Percentiles rank a stretch among this genome's conserved stretches.
Evolutionary conservation across 2,888 invertebrate genomes (phyloP).

Genomic region (Hetaerina titia): DNA sequence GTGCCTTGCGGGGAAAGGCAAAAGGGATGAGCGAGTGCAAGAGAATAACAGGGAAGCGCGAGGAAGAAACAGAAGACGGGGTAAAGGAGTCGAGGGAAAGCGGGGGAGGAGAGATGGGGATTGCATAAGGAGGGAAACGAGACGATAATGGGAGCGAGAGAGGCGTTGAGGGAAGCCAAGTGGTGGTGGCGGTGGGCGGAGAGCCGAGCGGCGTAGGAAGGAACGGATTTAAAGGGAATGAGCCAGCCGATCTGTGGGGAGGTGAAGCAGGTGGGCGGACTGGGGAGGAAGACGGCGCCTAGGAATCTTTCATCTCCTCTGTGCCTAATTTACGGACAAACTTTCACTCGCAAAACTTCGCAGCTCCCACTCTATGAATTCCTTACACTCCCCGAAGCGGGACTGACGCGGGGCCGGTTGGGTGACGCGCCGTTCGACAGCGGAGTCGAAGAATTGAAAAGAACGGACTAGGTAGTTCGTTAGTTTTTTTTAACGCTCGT

Average conservation of each 20-base stretch:
- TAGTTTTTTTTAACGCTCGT: neutral
- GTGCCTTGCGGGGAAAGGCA: neutral
- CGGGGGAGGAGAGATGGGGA: neutral
- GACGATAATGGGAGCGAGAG: too few relatives aligned
- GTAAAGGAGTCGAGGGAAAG: neutral
- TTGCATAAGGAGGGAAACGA: neutral
- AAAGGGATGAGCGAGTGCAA: neutral
- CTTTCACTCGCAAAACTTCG: neutral
- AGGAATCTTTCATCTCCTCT: neutral
- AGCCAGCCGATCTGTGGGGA: neutral
- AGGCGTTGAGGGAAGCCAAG: too few relatives aligned
- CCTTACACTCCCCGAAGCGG: neutral
- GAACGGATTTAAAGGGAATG: constrained; percentile 2
- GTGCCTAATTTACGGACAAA: constrained; percentile 28
- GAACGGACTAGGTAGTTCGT: neutral
- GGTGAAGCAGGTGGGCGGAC: too few relatives aligned
- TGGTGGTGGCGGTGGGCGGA: neutral
- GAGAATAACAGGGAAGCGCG: neutral
- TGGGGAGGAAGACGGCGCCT: neutral
- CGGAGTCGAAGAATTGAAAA: neutral
- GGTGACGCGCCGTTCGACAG: constrained; percentile 71
- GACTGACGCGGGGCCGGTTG: constrained; percentile 71
- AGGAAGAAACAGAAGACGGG: neutral
- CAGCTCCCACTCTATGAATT: constrained; percentile 8
- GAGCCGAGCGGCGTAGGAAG: neutral